phyloP scores from a whole-genome alignment of 2,113 vertebrate genomes.

The Corythoichthys haematopterus region DNA sequence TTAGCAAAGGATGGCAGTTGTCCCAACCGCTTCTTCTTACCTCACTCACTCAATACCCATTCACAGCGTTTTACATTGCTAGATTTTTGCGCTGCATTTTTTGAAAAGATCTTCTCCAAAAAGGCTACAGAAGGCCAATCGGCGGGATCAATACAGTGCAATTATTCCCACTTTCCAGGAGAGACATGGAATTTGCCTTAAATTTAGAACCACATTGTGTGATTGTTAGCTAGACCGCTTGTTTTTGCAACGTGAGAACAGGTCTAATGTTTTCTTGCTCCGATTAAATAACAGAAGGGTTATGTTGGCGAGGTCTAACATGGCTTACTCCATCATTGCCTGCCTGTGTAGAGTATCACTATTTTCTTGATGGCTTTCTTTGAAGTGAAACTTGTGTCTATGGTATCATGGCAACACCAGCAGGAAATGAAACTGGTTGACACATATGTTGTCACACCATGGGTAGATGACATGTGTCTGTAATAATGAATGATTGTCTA shows the following conservation, averaged over 20 bases:
- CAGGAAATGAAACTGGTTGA: conserved; percentile 37
- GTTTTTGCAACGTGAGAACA: conserved; percentile 12
- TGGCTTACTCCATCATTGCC: conserved; percentile 10
- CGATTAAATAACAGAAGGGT: conserved; percentile 10
- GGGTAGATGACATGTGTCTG: conserved; percentile 44
- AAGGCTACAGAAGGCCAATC: conserved; percentile 13
- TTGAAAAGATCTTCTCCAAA: conserved; percentile 8
- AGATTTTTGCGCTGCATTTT: conserved; percentile 39
- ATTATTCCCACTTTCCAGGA: conserved; percentile 15
- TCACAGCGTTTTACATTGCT: conserved; percentile 29
- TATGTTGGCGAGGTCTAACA: conserved; percentile 8
- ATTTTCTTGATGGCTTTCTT: conserved; percentile 12
- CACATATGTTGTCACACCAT: conserved; percentile 3
- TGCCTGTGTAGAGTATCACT: conserved; percentile 23
- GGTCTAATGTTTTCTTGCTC: conserved; percentile 12
- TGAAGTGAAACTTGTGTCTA: conserved; percentile 34
- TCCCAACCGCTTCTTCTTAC: conserved; percentile 19
- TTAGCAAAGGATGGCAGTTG: conserved; percentile 24
- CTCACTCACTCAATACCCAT: conserved; percentile 16
- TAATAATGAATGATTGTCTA: conserved; percentile 67
- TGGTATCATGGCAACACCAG: conserved; percentile 38
- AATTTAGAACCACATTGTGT: conserved; percentile 17
- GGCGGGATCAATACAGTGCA: conserved; percentile 24
- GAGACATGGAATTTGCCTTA: conserved; percentile 7
- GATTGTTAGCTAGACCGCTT: conserved; percentile 12